A percentile compares a stretch with the other conserved stretches of the same genome.
Evolutionary conservation across 2,888 invertebrate genomes (phyloP).

Genomic region (Drosophila helvetica): DNA sequence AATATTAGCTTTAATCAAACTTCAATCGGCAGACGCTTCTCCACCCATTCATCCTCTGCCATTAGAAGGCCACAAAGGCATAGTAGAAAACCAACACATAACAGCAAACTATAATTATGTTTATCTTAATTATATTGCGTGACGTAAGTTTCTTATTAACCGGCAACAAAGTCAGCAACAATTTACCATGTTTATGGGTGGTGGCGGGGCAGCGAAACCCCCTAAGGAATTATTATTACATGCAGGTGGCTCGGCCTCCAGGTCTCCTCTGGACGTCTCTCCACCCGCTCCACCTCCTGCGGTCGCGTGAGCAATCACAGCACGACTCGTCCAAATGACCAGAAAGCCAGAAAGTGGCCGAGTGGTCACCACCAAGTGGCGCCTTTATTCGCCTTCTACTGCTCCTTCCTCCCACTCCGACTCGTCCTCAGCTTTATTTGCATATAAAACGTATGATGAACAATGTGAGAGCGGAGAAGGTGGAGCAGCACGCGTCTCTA

Average conservation of each 20-base stretch:
- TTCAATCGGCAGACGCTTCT: slow-evolving; percentile 44
- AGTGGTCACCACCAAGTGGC: slow-evolving; percentile 57
- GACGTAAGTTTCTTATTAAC: slow-evolving; percentile 75
- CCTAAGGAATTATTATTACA: slow-evolving; percentile 66
- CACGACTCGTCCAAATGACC: slow-evolving; percentile 56
- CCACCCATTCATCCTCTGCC: slow-evolving; percentile 3
- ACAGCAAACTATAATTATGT: slow-evolving; percentile 75
- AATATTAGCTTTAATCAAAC: slow-evolving; percentile 49
- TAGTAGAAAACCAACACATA: slow-evolving; percentile 47
- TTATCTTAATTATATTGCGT: slow-evolving; percentile 80
- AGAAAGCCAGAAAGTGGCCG: slow-evolving; percentile 39
- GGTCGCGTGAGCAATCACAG: slow-evolving; percentile 73
- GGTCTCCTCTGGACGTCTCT: neutral
- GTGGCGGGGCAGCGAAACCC: slow-evolving; percentile 23
- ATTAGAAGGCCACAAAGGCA: slow-evolving; percentile 47
- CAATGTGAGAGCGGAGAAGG: slow-evolving; percentile 1
- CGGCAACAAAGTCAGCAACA: slow-evolving; percentile 60
- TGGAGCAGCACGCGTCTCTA: slow-evolving; percentile 38
- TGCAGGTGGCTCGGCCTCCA: slow-evolving; percentile 31
- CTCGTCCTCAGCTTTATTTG: slow-evolving; percentile 61
- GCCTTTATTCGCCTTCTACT: slow-evolving; percentile 45
- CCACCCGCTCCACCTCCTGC: slow-evolving; percentile 10
- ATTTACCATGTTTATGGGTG: slow-evolving; percentile 48
- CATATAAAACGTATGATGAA: slow-evolving; percentile 65
- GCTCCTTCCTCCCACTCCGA: too few species aligned